Percentiles rank a stretch among this genome's conserved stretches.
These are phyloP conservation scores for Sphaeridia pumilis DNA, from an alignment of 2,888 invertebrate species.

Conservation along the genomic window DNA sequence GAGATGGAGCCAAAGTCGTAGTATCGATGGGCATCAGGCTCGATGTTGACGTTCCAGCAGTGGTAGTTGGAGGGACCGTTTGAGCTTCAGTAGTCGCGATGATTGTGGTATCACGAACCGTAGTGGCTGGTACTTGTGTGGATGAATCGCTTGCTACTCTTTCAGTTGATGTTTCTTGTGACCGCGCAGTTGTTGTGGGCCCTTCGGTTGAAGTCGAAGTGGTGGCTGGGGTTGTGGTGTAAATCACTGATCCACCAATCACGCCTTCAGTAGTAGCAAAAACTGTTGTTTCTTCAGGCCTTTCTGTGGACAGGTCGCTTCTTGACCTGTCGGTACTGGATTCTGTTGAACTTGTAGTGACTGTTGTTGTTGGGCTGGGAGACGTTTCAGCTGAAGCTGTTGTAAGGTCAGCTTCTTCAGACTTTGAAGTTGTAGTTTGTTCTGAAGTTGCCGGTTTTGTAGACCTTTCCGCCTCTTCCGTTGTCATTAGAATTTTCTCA, in stretches of 20 bases:
- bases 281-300: constrained; percentile 24
- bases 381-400: neutral
- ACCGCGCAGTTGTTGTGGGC: neutral
- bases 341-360: neutral
- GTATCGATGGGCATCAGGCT: too few relatives aligned
- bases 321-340: neutral
- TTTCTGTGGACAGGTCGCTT: neutral
- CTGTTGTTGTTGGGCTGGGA: neutral
- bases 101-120: neutral
- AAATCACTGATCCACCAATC: constrained; percentile 2
- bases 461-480: neutral
- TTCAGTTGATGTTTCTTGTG: constrained; percentile 15
- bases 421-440: too few relatives aligned
- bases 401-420: too few relatives aligned
- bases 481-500: neutral
- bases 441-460: constrained; percentile 21
- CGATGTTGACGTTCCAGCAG: constrained; percentile 10
- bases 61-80: neutral
- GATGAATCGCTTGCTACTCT: neutral
- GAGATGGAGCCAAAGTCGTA: too few relatives aligned
- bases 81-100: neutral
- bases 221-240: neutral
- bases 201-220: neutral
- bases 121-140: neutral
- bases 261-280: constrained; percentile 7